Conservation (phyloP, 1,140 invertebrate genomes). For the Drosophila willistoni region DNA sequence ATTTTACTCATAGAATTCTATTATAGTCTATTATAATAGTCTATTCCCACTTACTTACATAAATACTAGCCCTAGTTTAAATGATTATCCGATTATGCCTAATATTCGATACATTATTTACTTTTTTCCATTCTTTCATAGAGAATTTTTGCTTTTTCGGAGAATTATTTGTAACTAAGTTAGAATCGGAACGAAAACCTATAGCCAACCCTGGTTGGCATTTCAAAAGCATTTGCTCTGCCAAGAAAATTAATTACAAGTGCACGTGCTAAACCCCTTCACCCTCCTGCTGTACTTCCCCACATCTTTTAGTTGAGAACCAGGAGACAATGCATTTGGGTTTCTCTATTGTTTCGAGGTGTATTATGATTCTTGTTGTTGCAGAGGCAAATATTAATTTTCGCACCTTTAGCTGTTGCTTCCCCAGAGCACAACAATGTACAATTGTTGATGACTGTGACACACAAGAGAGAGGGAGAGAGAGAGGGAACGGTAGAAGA, state of each 20-base stretch:
- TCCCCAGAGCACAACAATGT: constrained; percentile 23
- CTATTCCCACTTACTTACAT: no score
- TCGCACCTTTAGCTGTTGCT: constrained; percentile 61
- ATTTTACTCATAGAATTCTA: no score
- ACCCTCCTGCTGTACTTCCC: neutral
- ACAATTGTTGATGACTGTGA: constrained; percentile 30
- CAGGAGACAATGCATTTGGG: constrained; percentile 13
- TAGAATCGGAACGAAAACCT: neutral
- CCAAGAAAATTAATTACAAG: constrained; percentile 61
- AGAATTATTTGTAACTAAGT: no score
- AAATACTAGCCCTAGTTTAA: no score
- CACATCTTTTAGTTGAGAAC: constrained; percentile 2
- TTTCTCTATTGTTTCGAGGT: neutral
- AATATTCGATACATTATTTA: no score
- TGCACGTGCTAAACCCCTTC: constrained; percentile 11
- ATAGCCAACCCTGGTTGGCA: neutral
- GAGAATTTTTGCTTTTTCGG: no score
- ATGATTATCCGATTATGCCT: no score
- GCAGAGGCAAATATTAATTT: constrained; percentile 70
- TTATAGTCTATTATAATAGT: no score
- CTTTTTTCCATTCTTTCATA: no score
- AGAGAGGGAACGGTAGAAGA: neutral
- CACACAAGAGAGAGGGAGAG: neutral
- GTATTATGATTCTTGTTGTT: constrained; percentile 18
- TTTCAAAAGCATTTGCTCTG: neutral